Evolutionary conservation across 1,140 invertebrate genomes (phyloP).

Genomic region (Spodoptera litura): DNA sequence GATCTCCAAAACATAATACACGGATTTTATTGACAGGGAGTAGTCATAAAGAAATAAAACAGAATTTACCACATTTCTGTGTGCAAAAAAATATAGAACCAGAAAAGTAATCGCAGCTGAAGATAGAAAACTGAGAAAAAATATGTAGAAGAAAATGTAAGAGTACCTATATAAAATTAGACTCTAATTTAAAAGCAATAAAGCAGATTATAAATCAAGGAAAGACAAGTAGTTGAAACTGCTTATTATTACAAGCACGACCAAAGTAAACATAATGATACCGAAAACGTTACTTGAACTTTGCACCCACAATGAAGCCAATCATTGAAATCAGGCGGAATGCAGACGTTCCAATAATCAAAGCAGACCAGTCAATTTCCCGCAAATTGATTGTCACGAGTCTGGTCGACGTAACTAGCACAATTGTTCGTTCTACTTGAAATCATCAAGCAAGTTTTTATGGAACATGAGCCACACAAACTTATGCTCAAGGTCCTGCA

Average conservation of each 20-base stretch:
- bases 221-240: too few relatives aligned
- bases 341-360: conserved; percentile 9
- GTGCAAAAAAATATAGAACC: too few relatives aligned
- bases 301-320: not conserved
- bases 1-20: too few relatives aligned
- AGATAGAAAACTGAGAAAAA: too few relatives aligned
- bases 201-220: too few relatives aligned
- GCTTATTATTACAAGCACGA: not conserved
- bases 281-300: not conserved
- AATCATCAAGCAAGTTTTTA: conserved; percentile 9
- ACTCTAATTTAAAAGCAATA: too few relatives aligned
- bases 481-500: conserved; percentile 4
- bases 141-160: too few relatives aligned
- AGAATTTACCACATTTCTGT: too few relatives aligned
- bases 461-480: conserved; percentile 4
- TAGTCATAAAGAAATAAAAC: too few relatives aligned
- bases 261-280: conserved; percentile 3
- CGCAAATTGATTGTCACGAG: conserved; percentile 30
- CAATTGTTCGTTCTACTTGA: conserved; percentile 17
- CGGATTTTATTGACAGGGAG: too few relatives aligned
- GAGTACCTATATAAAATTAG: too few relatives aligned
- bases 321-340: conserved; percentile 7
- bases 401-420: not conserved
- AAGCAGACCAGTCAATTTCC: conserved; percentile 14
- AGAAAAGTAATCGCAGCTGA: too few relatives aligned